Evolutionary conservation across 1,140 invertebrate genomes (phyloP).

Genomic region (Mamestra configurata): DNA sequence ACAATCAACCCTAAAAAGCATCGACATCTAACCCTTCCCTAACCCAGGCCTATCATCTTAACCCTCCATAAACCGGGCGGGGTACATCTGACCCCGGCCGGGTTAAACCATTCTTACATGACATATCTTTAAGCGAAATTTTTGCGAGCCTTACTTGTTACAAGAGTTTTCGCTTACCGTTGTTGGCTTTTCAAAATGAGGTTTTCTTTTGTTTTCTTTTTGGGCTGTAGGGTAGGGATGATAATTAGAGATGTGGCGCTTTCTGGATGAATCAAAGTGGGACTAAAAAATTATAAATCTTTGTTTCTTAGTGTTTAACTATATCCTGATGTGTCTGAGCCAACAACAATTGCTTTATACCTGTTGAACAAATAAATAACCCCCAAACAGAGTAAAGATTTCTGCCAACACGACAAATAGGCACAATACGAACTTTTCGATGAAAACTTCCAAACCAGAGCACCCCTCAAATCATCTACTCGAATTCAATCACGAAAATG

Average conservation of each 20-base stretch:
- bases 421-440: neutral
- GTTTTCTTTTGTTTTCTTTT: conserved; percentile 10
- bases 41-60: conserved; percentile 44
- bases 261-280: too few species aligned
- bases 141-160: conserved; percentile 37
- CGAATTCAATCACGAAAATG: conserved; percentile 13
- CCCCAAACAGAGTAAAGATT: neutral
- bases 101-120: conserved; percentile 42
- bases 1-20: conserved; percentile 39
- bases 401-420: neutral
- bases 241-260: conserved; percentile 1
- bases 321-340: too few species aligned
- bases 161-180: conserved; percentile 45
- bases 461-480: conserved; percentile 2
- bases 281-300: too few species aligned
- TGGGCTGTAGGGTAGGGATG: neutral
- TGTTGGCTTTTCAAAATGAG: conserved; percentile 16
- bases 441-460: neutral
- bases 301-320: too few species aligned
- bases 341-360: too few species aligned
- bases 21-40: conserved; percentile 36
- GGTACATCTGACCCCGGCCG: conserved; percentile 37
- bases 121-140: conserved; percentile 43
- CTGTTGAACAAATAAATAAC: too few species aligned
- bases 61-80: conserved; percentile 42